Evolutionary conservation across 2,113 vertebrate genomes (phyloP), one percentile per base, ranked within the genome.

Genomic region (Tachysurus vachellii): DNA sequence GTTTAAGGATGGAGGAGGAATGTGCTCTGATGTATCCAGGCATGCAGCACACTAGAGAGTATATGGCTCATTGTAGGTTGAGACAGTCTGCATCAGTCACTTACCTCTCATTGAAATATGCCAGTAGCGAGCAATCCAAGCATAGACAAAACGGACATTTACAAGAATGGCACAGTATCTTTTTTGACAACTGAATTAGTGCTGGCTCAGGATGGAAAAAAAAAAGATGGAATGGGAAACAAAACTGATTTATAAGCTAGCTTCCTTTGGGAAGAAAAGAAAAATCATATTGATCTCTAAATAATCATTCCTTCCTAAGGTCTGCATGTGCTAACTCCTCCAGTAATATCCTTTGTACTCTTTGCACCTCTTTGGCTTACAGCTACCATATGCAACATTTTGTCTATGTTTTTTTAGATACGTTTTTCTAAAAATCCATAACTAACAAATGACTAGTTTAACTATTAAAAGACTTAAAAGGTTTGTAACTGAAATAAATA

Each of bases 51-150:
- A 59, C 4, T 42, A 42, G 17, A 19, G 19, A 57, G 19, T 19
- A 23, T 59, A 59, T 1, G 56, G 28, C 54, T 80, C 17, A 19
- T 59, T 21, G 54, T 59, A 7, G 79, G 19, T 59, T 59, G n/a
- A 59, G 19, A 80, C 17, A 57, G 11, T 21, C 28, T 1, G 10
- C 10, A 59, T 80, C 56, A 19, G 54, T 59, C 79, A 80, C 79
- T 80, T 80, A 80, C 54, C 54, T 36, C 54, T 42, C 19, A 11
- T 23, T 80, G 26, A 80, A 80, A 80, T 28, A 59, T 21, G 77
- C 54, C 54, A 59, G 54, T 57, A 56, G 76, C 76, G 28, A 79
- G 16, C 77, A 57, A 57, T 23, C 73, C 44, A 76, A 50, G 42
- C 23, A 14, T 26, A 11, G 54, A 36, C 54, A 80, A 80, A 59